These are phyloP conservation scores for Stichopus chloronotus DNA, from an alignment of 35 echinoderm and acorn worm species.

Conservation along the genomic window DNA sequence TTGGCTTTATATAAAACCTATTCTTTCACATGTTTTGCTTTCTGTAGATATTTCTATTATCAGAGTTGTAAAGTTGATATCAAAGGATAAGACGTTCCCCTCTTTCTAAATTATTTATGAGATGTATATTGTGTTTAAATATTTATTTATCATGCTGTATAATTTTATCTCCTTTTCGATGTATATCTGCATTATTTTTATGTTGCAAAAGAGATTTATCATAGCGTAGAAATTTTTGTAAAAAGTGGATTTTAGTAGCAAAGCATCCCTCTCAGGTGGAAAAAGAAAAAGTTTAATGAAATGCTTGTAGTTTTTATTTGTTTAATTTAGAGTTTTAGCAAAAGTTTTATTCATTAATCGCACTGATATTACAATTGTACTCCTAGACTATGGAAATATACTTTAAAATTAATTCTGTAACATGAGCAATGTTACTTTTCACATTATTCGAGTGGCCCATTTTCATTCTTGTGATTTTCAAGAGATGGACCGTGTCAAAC, in stretches of 20 bases:
- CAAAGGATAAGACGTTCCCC: not conserved
- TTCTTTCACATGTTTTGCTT: not conserved
- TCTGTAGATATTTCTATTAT: not conserved
- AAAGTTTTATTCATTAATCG: not conserved
- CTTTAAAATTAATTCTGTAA: too few relatives aligned
- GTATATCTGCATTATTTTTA: not conserved
- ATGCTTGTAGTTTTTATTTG: not conserved
- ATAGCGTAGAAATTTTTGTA: not conserved
- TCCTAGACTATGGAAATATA: too few relatives aligned
- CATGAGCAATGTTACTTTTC: too few relatives aligned
- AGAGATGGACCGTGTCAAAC: too few relatives aligned
- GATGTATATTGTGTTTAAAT: not conserved
- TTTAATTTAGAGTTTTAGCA: not conserved
- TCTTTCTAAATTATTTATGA: not conserved
- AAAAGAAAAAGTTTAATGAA: not conserved
- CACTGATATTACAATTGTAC: not conserved
- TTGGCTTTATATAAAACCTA: not conserved
- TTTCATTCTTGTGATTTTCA: too few relatives aligned
- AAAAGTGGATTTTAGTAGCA: not conserved
- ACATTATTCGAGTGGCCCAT: too few relatives aligned
- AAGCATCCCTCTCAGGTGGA: not conserved
- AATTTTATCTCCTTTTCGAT: not conserved
- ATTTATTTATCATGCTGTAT: not conserved
- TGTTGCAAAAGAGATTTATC: not conserved
- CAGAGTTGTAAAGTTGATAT: not conserved